These are phyloP conservation scores for Myiopsitta monachus DNA, from an alignment of 2,113 vertebrate species.

Conservation along the genomic window DNA sequence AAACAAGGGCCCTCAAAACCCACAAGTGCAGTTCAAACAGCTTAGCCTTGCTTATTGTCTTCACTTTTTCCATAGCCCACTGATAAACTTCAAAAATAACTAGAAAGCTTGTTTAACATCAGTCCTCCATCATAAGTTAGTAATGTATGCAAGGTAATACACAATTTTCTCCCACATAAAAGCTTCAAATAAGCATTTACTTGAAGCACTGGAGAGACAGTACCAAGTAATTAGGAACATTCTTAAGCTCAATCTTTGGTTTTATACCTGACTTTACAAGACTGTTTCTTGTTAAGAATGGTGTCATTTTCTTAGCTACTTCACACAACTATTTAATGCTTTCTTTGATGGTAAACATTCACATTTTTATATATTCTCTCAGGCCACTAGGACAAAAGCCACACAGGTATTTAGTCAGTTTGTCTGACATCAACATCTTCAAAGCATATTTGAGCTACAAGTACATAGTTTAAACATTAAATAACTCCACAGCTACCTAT, in stretches of 20 bases:
- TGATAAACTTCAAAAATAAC: conserved; percentile 8
- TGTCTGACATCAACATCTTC: neutral
- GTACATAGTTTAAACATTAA: neutral
- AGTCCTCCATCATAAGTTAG: neutral
- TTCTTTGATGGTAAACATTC: neutral
- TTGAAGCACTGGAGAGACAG: neutral
- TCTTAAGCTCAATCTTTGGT: neutral
- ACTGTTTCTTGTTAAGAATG: neutral
- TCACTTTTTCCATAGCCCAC: neutral
- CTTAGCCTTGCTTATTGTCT: neutral
- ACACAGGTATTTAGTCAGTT: neutral
- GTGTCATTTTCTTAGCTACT: neutral
- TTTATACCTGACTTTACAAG: neutral
- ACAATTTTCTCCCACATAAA: neutral
- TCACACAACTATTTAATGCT: neutral
- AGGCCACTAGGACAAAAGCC: neutral
- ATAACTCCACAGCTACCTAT: neutral
- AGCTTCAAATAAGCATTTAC: neutral
- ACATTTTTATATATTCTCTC: neutral
- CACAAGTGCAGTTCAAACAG: neutral
- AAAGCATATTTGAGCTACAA: neutral
- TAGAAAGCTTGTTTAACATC: neutral
- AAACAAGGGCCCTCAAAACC: neutral
- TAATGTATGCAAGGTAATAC: neutral
- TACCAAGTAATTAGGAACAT: neutral